These are phyloP conservation scores for Chiridota heheva DNA, from an alignment of 35 echinoderm and acorn worm genomes.

Conservation along the genomic window DNA sequence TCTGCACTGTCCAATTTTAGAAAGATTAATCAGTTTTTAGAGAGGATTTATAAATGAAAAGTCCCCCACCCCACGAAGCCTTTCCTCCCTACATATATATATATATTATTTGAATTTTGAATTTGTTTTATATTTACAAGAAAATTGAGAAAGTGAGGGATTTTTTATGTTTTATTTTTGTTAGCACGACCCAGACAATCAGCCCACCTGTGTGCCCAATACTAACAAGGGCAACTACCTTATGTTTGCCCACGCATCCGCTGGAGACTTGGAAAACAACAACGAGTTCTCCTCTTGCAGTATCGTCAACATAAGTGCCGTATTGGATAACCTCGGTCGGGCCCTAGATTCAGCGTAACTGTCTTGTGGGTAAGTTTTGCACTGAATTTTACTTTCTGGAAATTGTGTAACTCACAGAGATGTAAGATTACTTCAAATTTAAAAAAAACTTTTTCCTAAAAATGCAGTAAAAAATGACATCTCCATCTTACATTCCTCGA, in stretches of 20 bases:
- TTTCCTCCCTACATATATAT: not conserved
- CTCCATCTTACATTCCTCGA: not conserved
- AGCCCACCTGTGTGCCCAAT: conserved; percentile 53
- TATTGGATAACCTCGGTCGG: conserved; percentile 11
- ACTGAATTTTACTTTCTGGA: not conserved
- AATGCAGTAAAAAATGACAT: not conserved
- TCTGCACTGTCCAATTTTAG: not conserved
- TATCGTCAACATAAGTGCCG: conserved; percentile 47
- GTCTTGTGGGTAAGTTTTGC: conserved; percentile 67
- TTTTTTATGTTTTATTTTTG: not conserved
- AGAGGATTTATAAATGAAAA: not conserved
- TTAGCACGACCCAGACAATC: conserved; percentile 71
- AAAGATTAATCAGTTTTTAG: not conserved
- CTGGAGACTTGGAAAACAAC: conserved; percentile 67
- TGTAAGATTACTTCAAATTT: not conserved
- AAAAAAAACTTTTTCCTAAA: not conserved
- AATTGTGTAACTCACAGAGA: not conserved
- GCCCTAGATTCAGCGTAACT: conserved; percentile 36
- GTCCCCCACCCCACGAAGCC: too few relatives aligned
- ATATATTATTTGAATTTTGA: not conserved
- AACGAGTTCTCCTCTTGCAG: conserved; percentile 74
- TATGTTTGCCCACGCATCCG: conserved; percentile 88
- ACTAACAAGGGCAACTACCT: conserved; percentile 70
- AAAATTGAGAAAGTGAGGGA: too few relatives aligned
- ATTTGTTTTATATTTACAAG: not conserved